phyloP scores from a whole-genome alignment of 2,113 vertebrate genomes.

The Elephas maximus region DNA sequence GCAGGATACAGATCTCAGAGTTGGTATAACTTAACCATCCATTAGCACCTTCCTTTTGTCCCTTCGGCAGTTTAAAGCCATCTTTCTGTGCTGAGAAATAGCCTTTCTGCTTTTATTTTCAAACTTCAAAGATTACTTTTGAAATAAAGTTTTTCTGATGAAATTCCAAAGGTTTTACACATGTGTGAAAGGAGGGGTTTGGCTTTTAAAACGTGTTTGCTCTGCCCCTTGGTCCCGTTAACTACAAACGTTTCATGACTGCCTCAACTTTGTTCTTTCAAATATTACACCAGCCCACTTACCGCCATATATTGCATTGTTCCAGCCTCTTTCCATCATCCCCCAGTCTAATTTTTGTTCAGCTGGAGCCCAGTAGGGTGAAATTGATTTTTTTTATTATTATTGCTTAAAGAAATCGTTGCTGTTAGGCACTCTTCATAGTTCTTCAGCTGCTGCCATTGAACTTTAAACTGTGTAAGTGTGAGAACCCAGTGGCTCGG shows the following conservation, averaged over 20 bases:
- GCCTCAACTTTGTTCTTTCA: background rate
- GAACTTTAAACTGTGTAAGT: background rate
- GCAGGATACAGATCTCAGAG: rapidly evolving
- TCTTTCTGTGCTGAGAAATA: background rate
- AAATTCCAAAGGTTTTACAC: slow-evolving; percentile 78
- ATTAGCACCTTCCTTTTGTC: background rate
- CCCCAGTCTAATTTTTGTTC: background rate
- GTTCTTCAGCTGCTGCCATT: background rate
- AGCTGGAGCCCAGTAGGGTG: background rate
- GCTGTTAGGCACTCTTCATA: background rate
- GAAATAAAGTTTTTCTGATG: slow-evolving; percentile 69
- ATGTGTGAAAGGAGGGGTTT: slow-evolving; percentile 55
- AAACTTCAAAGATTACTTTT: slow-evolving; percentile 77
- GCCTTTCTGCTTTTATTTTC: slow-evolving; percentile 68
- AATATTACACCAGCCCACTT: background rate
- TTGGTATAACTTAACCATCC: rapidly evolving
- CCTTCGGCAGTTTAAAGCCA: background rate
- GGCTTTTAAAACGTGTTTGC: background rate
- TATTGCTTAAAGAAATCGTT: background rate
- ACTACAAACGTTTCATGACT: background rate
- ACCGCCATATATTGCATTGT: rapidly evolving
- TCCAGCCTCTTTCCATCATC: background rate
- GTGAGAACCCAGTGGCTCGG: rapidly evolving
- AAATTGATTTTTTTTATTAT: background rate
- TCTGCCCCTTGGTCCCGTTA: background rate